These are phyloP conservation scores for Anguilla rostrata DNA, from an alignment of 2,113 vertebrate genomes.

Conservation along the genomic window DNA sequence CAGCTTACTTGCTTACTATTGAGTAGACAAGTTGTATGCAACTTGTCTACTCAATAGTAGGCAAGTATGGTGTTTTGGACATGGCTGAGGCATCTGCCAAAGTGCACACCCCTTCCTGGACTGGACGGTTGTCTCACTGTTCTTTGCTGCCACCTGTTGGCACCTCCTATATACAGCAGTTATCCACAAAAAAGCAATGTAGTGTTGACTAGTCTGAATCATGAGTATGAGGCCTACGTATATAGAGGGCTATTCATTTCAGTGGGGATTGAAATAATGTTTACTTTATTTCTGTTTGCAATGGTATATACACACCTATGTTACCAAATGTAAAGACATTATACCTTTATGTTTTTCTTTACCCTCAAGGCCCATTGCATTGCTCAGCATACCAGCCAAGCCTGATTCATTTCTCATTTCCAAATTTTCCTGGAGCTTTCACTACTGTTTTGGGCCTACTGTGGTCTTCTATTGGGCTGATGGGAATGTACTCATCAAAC, in stretches of 20 bases:
- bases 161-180: not conserved
- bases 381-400: not conserved
- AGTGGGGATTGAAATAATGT: not conserved
- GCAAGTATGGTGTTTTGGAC: too few species aligned
- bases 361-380: not conserved
- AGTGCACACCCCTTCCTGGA: not conserved
- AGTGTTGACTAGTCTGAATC: not conserved
- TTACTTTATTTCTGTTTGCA: not conserved
- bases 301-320: not conserved
- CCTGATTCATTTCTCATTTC: not conserved
- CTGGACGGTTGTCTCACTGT: not conserved
- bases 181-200: not conserved
- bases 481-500: not conserved
- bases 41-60: too few species aligned
- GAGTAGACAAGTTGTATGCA: too few species aligned
- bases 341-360: not conserved
- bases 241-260: not conserved
- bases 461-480: not conserved
- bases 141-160: slow-evolving; percentile 6
- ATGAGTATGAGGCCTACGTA: not conserved
- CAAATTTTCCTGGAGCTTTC: not conserved
- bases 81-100: not conserved
- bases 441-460: not conserved
- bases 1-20: too few species aligned
- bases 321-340: too few species aligned